phyloP scores from a whole-genome alignment of 2,888 invertebrate species.

The Chromoteleia sp. region DNA sequence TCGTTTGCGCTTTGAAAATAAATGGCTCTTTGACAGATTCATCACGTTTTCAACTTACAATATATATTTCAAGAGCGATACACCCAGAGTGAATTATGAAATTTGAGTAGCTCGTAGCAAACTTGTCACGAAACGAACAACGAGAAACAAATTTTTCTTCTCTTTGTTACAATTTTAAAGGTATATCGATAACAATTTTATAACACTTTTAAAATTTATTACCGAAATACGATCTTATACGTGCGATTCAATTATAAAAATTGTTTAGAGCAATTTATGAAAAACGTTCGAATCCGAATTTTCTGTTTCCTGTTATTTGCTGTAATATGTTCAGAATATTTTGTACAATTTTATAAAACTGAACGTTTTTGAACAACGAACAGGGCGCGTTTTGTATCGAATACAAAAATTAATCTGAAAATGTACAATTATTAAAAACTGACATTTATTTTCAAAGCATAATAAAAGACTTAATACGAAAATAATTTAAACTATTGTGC shows the following conservation, averaged over 20 bases:
- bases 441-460: too few species aligned
- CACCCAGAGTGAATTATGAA: constrained; percentile 52
- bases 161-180: constrained; percentile 29
- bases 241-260: not conserved
- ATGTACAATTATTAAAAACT: too few species aligned
- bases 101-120: constrained; percentile 59
- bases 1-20: constrained; percentile 62
- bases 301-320: too few species aligned
- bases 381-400: too few species aligned
- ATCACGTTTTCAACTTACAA: constrained; percentile 63
- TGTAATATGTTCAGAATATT: too few species aligned
- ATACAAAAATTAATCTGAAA: too few species aligned
- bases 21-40: constrained; percentile 64
- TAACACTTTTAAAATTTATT: constrained; percentile 12
- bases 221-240: constrained; percentile 17
- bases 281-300: too few species aligned
- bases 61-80: constrained; percentile 57
- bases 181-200: constrained; percentile 32
- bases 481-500: constrained; percentile 4
- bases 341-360: too few species aligned
- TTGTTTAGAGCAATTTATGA: too few species aligned
- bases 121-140: constrained; percentile 56
- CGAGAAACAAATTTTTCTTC: constrained; percentile 40
- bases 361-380: too few species aligned
- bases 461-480: not conserved